These are phyloP conservation scores for Nipponacmea schrenckii DNA, from an alignment of 2,888 invertebrate species.

Conservation along the genomic window DNA sequence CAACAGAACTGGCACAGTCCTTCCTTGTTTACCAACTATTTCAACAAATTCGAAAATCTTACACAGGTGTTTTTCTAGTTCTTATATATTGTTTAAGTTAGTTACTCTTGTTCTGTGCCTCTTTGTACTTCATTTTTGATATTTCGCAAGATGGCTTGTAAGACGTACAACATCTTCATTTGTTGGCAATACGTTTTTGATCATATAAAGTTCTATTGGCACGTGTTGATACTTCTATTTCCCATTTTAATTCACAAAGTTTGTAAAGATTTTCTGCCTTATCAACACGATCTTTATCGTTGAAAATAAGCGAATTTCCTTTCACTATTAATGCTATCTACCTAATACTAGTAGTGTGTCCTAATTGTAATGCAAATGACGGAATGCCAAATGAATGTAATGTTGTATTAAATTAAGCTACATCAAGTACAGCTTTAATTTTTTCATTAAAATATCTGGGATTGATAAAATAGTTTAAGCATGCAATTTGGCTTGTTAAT, in stretches of 20 bases:
- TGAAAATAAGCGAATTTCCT: background rate
- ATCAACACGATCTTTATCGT: background rate
- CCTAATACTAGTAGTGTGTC: background rate
- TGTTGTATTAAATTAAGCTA: background rate
- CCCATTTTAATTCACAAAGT: background rate
- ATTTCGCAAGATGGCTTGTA: no score
- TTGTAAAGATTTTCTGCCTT: background rate
- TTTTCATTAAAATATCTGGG: background rate
- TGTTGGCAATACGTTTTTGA: no score
- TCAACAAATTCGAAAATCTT: background rate
- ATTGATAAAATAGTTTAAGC: background rate
- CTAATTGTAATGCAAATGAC: background rate
- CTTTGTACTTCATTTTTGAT: background rate
- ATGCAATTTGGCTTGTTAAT: no score
- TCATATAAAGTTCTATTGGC: background rate
- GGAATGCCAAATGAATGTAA: background rate
- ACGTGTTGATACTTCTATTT: background rate
- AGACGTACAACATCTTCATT: no score
- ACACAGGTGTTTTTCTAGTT: background rate
- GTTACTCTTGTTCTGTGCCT: no score
- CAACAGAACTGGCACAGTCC: background rate
- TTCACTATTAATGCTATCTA: background rate
- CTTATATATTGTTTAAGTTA: background rate
- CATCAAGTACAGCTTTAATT: background rate
- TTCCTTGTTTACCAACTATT: background rate